A percentile compares a stretch with the other conserved stretches of the same genome.
These are phyloP conservation scores for Mactra quadrangularis DNA, from an alignment of 1,140 invertebrate genomes.

Conservation along the genomic window DNA sequence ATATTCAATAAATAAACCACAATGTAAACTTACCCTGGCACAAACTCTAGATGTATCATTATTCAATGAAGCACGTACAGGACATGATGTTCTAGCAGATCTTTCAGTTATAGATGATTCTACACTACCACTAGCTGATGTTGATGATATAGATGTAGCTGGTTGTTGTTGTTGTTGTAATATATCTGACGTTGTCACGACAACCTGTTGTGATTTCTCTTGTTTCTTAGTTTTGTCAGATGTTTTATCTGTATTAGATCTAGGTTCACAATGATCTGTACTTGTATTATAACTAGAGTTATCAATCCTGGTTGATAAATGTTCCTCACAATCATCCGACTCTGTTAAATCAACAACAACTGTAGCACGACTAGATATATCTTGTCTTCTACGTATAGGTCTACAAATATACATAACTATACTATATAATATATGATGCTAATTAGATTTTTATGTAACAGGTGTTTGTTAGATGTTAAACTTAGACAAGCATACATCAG, in stretches of 20 bases:
- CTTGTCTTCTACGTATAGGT: slow-evolving; percentile 62
- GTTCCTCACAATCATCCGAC: slow-evolving; percentile 87
- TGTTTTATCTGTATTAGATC: no score
- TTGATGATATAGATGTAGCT: neutral
- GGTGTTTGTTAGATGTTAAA: no score
- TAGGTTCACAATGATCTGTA: no score
- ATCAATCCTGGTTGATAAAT: no score
- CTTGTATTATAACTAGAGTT: no score
- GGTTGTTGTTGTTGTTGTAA: neutral
- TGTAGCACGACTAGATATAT: slow-evolving; percentile 74
- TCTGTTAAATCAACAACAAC: slow-evolving; percentile 88
- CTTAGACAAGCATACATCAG: no score
- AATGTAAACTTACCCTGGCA: slow-evolving; percentile 31
- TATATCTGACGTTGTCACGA: neutral
- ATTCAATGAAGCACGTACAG: neutral
- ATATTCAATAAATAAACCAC: no score
- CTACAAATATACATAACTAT: slow-evolving; percentile 54
- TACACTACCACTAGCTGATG: neutral
- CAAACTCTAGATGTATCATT: neutral
- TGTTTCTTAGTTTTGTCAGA: no score
- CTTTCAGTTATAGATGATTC: neutral
- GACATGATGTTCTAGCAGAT: slow-evolving; percentile 6
- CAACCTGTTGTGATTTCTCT: no score
- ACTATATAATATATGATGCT: no score
- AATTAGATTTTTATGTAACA: no score